Conservation (phyloP, 1,140 invertebrate genomes). For the Aphaenogaster ashmeadi region DNA sequence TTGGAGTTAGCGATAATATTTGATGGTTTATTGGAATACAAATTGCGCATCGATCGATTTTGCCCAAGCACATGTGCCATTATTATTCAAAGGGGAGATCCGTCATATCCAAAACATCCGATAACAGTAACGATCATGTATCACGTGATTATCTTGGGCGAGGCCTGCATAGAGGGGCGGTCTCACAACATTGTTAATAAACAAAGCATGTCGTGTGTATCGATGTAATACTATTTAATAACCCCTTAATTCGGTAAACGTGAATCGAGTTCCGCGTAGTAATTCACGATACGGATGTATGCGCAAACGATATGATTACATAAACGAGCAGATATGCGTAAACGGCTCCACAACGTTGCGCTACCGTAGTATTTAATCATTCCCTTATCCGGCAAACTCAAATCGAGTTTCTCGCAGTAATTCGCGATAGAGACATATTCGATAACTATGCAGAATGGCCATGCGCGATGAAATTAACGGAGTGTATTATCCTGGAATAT, state of each 20-base stretch:
- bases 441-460: conserved; percentile 51
- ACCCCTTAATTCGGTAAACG: conserved; percentile 62
- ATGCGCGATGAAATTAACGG: conserved; percentile 50
- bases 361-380: conserved; percentile 61
- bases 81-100: conserved; percentile 39
- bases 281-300: conserved; percentile 55
- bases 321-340: conserved; percentile 53
- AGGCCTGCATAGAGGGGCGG: neutral
- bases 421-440: conserved; percentile 65
- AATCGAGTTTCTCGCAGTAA: conserved; percentile 63
- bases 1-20: conserved; percentile 31
- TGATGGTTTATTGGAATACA: conserved; percentile 7
- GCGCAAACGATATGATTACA: conserved; percentile 58
- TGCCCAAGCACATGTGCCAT: neutral
- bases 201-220: conserved; percentile 51
- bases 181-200: conserved; percentile 33
- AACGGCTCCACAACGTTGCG: conserved; percentile 48
- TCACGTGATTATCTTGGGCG: conserved; percentile 36
- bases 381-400: conserved; percentile 62
- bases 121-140: conserved; percentile 26
- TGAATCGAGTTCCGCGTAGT: conserved; percentile 51
- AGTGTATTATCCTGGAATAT: conserved; percentile 44
- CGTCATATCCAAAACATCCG: neutral
- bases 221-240: conserved; percentile 60
- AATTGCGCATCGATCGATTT: conserved; percentile 24